phyloP scores from a whole-genome alignment of 2,113 vertebrate genomes.

The Hippocampus guttulatus region DNA sequence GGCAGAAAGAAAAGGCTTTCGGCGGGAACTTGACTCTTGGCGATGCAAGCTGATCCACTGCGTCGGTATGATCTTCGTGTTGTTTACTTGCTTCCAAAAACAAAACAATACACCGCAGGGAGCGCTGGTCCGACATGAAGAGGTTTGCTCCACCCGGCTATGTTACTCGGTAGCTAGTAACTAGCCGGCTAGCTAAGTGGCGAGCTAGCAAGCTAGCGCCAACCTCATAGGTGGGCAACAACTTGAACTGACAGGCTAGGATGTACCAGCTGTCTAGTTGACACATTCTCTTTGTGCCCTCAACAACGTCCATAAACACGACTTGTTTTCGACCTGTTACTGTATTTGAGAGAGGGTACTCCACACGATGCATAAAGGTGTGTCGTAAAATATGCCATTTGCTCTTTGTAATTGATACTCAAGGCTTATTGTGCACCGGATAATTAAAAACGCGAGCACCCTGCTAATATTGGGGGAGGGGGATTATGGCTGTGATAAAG shows the following conservation, averaged over 20 bases:
- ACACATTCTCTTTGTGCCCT: conserved; percentile 72
- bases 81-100: conserved; percentile 5
- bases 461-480: conserved; percentile 31
- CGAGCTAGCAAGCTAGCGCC: conserved; percentile 29
- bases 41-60: conserved; percentile 93
- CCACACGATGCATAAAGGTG: background rate
- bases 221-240: conserved; percentile 18
- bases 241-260: conserved; percentile 35
- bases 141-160: conserved; percentile 17
- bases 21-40: conserved; percentile 97
- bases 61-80: conserved; percentile 80
- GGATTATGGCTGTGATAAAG: conserved; percentile 8
- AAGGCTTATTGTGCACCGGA: conserved; percentile 10
- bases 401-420: background rate
- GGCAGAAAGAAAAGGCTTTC: conserved; percentile 91
- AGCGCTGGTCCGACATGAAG: background rate
- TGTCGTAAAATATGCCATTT: background rate
- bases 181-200: conserved; percentile 39
- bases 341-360: background rate
- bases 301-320: conserved; percentile 10
- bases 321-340: background rate
- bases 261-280: conserved; percentile 49
- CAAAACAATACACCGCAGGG: background rate
- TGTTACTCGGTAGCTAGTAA: conserved; percentile 28
- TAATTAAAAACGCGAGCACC: background rate